Evolutionary conservation across 2,888 invertebrate genomes (phyloP), one percentile per base, ranked within the genome.

Genomic region (Papilio protenor): DNA sequence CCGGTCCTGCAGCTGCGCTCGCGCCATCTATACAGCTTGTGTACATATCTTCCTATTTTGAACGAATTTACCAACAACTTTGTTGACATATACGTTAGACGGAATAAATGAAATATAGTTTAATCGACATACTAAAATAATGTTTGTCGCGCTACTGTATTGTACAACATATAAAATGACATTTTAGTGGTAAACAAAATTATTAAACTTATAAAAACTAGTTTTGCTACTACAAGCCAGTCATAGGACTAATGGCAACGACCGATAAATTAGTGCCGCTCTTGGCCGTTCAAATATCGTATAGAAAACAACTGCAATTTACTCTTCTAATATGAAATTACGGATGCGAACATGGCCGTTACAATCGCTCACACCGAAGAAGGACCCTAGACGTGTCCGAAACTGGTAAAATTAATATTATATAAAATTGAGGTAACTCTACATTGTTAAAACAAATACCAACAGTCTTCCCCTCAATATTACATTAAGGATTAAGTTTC

Each of bases 1-100:
- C 94, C 94, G 93, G 94, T 94, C 88, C 84, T 87, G 92, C 93
- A 94, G 94, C 94, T 52, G 52, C 52, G 94, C 94, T 91, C 91
- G 91, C 91, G 85, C 86, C 77, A 33, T 78, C 81, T 77, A 57
- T 72, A 79, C 79, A 77, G 75, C 80, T 74, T 79, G 77, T 79
- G 77, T 79, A 79, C 78, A 79, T 80, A 80, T 75, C 80, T 74
- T 73, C 57, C 73, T 73, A 77, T 45, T 66, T 73, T 21, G 47
- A 77, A 73, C 16, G n/a, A 61, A 71, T 71, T 40, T 12, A 49
- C 1, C 8, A 18, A 40, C 6, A n/a, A 66, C 4, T 27, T 27
- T 16, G 33, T 33, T 18, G 11, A 66, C 40, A 40, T n/a, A n/a
- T 45, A 45, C 2, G 2, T 40, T 40, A 40, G 66, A 40, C 18